Conservation (phyloP, 2,113 vertebrate genomes). For the Chrysochloris asiatica region DNA sequence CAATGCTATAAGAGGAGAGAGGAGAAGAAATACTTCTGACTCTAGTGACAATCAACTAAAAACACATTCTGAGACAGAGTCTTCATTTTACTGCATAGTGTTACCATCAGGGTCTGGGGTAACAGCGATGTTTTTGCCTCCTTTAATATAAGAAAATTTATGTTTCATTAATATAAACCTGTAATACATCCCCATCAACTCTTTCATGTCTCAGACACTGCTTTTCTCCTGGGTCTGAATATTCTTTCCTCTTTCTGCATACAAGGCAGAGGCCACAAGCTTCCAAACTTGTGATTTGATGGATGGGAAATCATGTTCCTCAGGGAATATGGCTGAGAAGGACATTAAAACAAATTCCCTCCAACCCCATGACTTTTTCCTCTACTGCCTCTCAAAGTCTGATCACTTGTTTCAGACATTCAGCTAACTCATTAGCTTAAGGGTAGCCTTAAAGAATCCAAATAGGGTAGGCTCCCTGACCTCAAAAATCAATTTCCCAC, state of each 20-base stretch:
- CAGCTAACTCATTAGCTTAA: not conserved
- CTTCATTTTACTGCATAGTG: not conserved
- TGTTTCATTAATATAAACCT: not conserved
- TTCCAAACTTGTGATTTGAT: not conserved
- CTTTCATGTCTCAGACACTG: fast-evolving
- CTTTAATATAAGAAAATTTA: not conserved
- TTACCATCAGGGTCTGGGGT: not conserved
- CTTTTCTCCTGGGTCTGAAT: not conserved
- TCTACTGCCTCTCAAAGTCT: not conserved
- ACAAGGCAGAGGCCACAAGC: not conserved
- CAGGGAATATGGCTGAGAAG: not conserved
- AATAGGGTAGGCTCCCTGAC: not conserved
- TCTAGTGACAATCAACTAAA: not conserved
- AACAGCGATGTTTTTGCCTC: not conserved
- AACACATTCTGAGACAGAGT: not conserved
- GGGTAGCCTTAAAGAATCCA: not conserved
- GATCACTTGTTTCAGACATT: not conserved
- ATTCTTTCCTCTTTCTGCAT: not conserved
- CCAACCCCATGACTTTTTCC: fast-evolving
- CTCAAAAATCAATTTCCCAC: not conserved
- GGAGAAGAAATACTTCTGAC: not conserved
- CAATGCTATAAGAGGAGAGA: not conserved
- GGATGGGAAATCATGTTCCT: not conserved
- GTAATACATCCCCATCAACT: not conserved
- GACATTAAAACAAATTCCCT: not conserved